phyloP scores from a whole-genome alignment of 1,140 invertebrate genomes.

The Pseudobourletiella spinata region DNA sequence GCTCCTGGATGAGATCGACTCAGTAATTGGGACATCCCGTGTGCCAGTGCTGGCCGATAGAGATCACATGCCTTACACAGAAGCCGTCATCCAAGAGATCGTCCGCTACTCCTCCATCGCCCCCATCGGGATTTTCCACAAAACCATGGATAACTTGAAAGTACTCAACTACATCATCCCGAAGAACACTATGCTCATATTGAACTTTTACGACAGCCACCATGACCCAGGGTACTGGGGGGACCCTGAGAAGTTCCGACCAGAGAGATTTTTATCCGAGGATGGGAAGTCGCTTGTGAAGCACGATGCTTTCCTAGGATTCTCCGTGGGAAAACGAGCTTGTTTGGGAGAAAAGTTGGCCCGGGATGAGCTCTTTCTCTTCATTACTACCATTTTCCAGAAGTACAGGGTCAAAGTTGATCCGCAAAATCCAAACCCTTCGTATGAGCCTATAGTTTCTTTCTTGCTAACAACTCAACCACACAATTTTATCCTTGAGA shows the following conservation, averaged over 20 bases:
- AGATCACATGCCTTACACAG: constrained; percentile 61
- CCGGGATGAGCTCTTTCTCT: constrained; percentile 21
- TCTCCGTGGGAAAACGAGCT: constrained; percentile 58
- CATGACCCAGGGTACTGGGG: constrained; percentile 59
- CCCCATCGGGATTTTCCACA: constrained; percentile 68
- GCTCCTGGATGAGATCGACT: constrained; percentile 40
- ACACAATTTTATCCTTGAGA: constrained; percentile 12
- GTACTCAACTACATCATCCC: constrained; percentile 63
- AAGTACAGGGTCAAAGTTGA: constrained; percentile 8
- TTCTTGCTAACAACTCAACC: constrained; percentile 8
- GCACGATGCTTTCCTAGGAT: constrained; percentile 50
- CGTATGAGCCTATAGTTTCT: constrained; percentile 17
- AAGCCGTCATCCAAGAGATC: constrained; percentile 63
- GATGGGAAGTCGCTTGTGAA: neutral
- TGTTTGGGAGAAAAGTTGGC: constrained; percentile 47
- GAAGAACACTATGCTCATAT: constrained; percentile 71
- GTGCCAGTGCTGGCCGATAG: constrained; percentile 9
- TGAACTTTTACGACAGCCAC: constrained; percentile 65
- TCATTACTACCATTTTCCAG: constrained; percentile 20
- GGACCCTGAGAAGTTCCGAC: constrained; percentile 61
- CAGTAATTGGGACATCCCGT: constrained; percentile 36
- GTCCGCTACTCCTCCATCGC: constrained; percentile 65
- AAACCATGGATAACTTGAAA: constrained; percentile 57
- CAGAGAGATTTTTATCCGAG: constrained; percentile 59
- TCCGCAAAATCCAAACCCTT: constrained; percentile 8